Percentiles rank a stretch among this genome's conserved stretches.
phyloP scores from a whole-genome alignment of 92 coral and sea anemone genomes.

The Anthopleura xanthogrammica region DNA sequence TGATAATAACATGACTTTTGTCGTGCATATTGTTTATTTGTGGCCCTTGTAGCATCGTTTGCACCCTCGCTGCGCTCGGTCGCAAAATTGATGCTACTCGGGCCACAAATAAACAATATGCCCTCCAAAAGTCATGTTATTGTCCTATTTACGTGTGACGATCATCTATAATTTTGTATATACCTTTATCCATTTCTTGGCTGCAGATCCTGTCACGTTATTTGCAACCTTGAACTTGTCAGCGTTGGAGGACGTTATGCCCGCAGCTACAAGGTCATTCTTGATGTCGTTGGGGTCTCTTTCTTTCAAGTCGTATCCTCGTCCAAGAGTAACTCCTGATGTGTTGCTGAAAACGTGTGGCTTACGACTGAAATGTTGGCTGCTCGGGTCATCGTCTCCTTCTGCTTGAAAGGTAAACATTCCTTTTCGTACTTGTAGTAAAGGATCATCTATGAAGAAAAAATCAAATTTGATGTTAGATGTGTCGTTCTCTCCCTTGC shows the following conservation, averaged over 20 bases:
- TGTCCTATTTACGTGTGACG: too few species aligned
- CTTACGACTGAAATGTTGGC: constrained; percentile 12
- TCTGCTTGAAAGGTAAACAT: constrained; percentile 5
- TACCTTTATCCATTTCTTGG: constrained; percentile 8
- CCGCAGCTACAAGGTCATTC: constrained; percentile 9
- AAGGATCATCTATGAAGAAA: neutral
- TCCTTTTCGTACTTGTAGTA: constrained; percentile 6
- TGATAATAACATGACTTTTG: too few species aligned
- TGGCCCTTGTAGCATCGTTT: too few species aligned
- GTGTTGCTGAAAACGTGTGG: constrained; percentile 10
- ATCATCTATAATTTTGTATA: neutral
- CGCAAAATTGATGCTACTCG: too few species aligned
- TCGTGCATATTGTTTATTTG: too few species aligned
- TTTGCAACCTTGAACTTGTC: neutral
- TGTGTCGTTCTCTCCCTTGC: neutral
- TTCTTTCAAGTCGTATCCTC: constrained; percentile 21
- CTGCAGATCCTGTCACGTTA: neutral
- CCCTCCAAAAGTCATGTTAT: too few species aligned
- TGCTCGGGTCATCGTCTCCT: constrained; percentile 18
- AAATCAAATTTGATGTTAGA: too few species aligned
- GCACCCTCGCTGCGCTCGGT: too few species aligned
- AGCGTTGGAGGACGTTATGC: neutral
- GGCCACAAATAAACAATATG: too few species aligned
- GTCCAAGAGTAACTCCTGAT: constrained; percentile 10
- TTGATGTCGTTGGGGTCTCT: neutral